These are phyloP conservation scores for Struthidea cinerea DNA, from an alignment of 2,113 vertebrate species.

Conservation along the genomic window DNA sequence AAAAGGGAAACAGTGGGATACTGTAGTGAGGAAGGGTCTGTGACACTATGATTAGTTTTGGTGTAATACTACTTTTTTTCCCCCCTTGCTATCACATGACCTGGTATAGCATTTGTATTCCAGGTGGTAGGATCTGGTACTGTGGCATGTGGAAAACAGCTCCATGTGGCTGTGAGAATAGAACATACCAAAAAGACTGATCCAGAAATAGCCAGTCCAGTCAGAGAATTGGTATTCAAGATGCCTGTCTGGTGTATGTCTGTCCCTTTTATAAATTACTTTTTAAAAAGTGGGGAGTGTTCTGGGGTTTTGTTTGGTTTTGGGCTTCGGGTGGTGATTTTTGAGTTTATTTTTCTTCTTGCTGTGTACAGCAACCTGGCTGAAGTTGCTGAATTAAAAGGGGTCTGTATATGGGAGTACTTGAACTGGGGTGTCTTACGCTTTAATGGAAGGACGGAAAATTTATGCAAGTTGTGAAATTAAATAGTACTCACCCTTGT, in stretches of 20 bases:
- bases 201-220: neutral
- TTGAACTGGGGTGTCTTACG: neutral
- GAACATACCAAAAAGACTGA: neutral
- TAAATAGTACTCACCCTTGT: neutral
- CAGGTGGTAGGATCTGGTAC: neutral
- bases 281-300: neutral
- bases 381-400: neutral
- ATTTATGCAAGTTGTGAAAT: neutral
- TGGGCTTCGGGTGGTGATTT: neutral
- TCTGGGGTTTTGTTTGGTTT: neutral
- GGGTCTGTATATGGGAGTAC: neutral
- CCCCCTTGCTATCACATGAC: rapidly evolving
- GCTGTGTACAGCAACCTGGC: neutral
- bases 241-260: neutral
- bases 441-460: neutral
- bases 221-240: neutral
- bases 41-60: neutral
- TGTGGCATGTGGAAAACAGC: neutral
- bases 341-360: neutral
- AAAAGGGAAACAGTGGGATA: neutral
- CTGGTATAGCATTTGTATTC: neutral
- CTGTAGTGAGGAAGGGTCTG: neutral
- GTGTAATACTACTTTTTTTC: rapidly evolving
- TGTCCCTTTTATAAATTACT: neutral
- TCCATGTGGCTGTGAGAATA: neutral